Evolutionary conservation across 2,888 invertebrate species (phyloP).

Genomic region (Eupithecia vulgata): DNA sequence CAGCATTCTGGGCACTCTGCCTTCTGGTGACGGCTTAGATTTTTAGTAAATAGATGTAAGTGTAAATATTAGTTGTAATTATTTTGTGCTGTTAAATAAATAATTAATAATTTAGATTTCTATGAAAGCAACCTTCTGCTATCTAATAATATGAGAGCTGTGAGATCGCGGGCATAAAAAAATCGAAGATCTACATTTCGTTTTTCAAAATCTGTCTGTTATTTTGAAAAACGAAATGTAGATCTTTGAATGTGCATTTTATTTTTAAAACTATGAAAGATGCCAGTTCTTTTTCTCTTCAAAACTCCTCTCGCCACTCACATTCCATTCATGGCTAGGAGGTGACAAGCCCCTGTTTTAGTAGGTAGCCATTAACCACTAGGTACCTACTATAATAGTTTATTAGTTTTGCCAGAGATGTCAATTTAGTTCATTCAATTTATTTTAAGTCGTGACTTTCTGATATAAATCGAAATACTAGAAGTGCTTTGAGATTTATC

Average conservation of each 20-base stretch:
- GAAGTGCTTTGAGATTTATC: constrained; percentile 7
- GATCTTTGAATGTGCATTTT: background rate
- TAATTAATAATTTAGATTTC: too few species aligned
- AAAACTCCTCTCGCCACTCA: too few species aligned
- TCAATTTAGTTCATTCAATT: background rate
- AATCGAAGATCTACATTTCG: too few species aligned
- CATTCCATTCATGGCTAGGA: background rate
- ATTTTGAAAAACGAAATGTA: background rate
- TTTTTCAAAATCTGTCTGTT: too few species aligned
- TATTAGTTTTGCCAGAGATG: background rate
- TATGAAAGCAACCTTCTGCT: background rate
- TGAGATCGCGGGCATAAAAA: background rate
- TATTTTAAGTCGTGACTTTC: constrained; percentile 7
- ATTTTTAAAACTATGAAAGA: background rate
- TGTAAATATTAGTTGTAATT: too few species aligned
- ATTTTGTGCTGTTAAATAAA: too few species aligned
- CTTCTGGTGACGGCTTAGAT: too few species aligned
- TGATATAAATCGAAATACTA: background rate
- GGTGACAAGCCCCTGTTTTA: too few species aligned
- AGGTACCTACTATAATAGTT: background rate
- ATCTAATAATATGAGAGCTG: too few species aligned
- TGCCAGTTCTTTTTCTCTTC: background rate
- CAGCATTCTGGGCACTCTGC: too few species aligned
- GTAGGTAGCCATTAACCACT: too few species aligned
- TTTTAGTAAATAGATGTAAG: too few species aligned